These are phyloP conservation scores for Tetragonisca angustula DNA, from an alignment of 2,888 invertebrate genomes.

Conservation along the genomic window DNA sequence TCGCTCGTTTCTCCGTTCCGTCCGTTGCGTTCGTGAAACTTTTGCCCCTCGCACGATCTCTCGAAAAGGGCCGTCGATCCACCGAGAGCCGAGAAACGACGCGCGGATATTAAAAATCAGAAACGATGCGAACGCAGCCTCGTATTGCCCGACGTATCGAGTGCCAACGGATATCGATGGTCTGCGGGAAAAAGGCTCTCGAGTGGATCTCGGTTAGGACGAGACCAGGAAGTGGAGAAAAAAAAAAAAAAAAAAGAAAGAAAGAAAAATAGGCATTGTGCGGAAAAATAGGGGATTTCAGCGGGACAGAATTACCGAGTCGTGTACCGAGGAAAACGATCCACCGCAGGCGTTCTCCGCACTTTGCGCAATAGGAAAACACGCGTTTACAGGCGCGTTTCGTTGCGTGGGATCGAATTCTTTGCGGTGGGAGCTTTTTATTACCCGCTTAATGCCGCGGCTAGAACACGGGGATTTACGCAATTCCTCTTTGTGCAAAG, in stretches of 20 bases:
- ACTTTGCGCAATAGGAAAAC: constrained; percentile 56
- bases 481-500: constrained; percentile 40
- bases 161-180: constrained; percentile 33
- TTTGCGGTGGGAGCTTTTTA: constrained; percentile 30
- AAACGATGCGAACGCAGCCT: constrained; percentile 4
- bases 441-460: constrained; percentile 19
- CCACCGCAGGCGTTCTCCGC: constrained; percentile 40
- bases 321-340: constrained; percentile 27
- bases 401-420: constrained; percentile 49
- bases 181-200: constrained; percentile 13
- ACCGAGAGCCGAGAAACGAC: neutral
- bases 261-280: neutral
- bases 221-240: neutral
- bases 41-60: neutral
- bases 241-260: neutral
- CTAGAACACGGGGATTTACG: constrained; percentile 40
- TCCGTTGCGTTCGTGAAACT: neutral
- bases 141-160: constrained; percentile 9
- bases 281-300: neutral
- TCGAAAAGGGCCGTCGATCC: neutral
- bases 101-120: constrained; percentile 25
- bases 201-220: neutral
- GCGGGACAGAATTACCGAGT: neutral
- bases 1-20: no score
- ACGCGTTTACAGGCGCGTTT: constrained; percentile 39